Percentiles rank a stretch among this genome's conserved stretches.
Evolutionary conservation across 2,113 vertebrate species (phyloP).

Genomic region (Romanogobio albipinnatus): DNA sequence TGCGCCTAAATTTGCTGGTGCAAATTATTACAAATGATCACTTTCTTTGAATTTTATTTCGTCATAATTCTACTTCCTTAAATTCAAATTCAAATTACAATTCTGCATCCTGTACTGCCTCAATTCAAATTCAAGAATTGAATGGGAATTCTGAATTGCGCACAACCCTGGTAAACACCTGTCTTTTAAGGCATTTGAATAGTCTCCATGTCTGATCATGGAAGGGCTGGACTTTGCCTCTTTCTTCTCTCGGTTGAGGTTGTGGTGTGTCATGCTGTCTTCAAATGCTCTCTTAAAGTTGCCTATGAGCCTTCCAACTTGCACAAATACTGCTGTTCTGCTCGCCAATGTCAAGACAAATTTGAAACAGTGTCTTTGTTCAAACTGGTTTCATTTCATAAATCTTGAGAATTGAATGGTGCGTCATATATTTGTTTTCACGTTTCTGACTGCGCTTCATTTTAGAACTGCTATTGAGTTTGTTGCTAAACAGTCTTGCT

Average conservation of each 20-base stretch:
- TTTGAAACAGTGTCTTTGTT: not conserved
- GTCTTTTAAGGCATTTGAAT: slow-evolving; percentile 57
- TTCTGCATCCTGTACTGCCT: slow-evolving; percentile 50
- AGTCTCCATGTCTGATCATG: slow-evolving; percentile 49
- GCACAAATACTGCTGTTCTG: slow-evolving; percentile 21
- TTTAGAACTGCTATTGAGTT: not conserved
- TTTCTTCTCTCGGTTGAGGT: slow-evolving; percentile 71
- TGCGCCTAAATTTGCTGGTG: too few relatives aligned
- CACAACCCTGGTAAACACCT: slow-evolving; percentile 42
- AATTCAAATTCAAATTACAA: not conserved
- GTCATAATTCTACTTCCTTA: not conserved
- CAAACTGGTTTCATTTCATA: not conserved
- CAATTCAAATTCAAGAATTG: slow-evolving; percentile 1
- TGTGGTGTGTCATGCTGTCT: slow-evolving; percentile 99
- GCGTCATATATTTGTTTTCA: not conserved
- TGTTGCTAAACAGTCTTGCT: not conserved
- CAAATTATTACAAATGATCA: too few relatives aligned
- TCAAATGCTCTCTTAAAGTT: slow-evolving; percentile 64
- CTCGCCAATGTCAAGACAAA: not conserved
- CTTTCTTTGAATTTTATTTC: not conserved
- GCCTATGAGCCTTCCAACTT: slow-evolving; percentile 58
- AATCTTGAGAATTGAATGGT: not conserved
- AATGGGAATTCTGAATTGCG: not conserved
- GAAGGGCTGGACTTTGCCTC: slow-evolving; percentile 54
- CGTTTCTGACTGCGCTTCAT: not conserved